phyloP scores from a whole-genome alignment of 2,113 vertebrate genomes.

The Synodontis membranacea region DNA sequence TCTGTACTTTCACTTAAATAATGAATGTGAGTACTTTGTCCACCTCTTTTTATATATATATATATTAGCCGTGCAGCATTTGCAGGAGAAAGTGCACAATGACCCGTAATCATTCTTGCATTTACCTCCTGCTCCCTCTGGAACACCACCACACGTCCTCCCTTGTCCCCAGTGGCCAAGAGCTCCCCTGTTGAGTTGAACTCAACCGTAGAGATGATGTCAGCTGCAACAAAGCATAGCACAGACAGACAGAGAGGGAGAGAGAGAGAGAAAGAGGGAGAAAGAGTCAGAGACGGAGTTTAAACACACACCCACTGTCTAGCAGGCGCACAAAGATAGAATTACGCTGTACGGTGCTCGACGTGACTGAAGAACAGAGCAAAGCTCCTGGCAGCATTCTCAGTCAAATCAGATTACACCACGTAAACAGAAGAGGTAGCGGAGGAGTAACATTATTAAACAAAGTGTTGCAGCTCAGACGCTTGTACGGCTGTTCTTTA shows the following conservation, averaged over 20 bases:
- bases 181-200: slow-evolving; percentile 99
- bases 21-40: no score
- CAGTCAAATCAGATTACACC: slow-evolving; percentile 12
- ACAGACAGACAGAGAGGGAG: background rate
- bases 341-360: slow-evolving; percentile 2
- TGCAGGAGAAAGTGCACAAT: background rate
- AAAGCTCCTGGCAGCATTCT: slow-evolving; percentile 2
- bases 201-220: slow-evolving; percentile 99
- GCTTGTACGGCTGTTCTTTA: slow-evolving; percentile 4
- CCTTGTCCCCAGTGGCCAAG: slow-evolving; percentile 98
- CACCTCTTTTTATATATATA: no score
- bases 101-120: background rate
- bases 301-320: slow-evolving; percentile 29
- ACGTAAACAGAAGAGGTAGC: background rate
- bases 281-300: background rate
- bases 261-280: background rate
- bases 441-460: background rate
- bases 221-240: slow-evolving; percentile 85
- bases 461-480: background rate
- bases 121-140: slow-evolving; percentile 98
- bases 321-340: slow-evolving; percentile 6
- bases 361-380: background rate
- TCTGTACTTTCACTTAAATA: no score
- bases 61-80: background rate
- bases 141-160: slow-evolving; percentile 98